Conservation (phyloP, 2,888 invertebrate species). For the Apocheima hispidaria region DNA sequence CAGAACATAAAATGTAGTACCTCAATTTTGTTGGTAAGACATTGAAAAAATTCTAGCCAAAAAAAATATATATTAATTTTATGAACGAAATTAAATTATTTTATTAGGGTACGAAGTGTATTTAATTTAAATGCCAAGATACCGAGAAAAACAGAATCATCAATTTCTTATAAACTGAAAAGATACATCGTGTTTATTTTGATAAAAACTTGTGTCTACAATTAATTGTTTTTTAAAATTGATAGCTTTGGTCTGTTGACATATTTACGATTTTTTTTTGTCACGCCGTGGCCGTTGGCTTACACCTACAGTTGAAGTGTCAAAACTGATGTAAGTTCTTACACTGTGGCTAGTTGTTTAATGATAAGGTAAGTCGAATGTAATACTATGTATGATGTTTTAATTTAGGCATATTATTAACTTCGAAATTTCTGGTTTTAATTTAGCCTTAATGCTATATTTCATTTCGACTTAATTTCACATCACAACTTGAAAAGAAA, state of each 20-base stretch:
- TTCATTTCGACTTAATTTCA: too few species aligned
- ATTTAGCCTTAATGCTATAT: too few species aligned
- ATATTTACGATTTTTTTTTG: slow-evolving; percentile 42
- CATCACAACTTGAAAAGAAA: too few species aligned
- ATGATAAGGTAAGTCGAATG: slow-evolving; percentile 18
- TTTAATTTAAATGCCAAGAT: slow-evolving; percentile 9
- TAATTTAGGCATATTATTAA: neutral
- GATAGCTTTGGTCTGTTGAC: slow-evolving; percentile 41
- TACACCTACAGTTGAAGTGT: slow-evolving; percentile 32
- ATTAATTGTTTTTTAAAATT: slow-evolving; percentile 44
- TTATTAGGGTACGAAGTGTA: too few species aligned
- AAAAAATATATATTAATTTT: too few species aligned
- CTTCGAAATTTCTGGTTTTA: too few species aligned
- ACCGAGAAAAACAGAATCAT: slow-evolving; percentile 28
- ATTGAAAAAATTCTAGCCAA: too few species aligned
- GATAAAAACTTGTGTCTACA: slow-evolving; percentile 32
- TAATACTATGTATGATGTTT: neutral
- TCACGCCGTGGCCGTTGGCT: slow-evolving; percentile 34
- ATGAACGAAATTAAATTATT: too few species aligned
- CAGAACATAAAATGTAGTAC: slow-evolving; percentile 22
- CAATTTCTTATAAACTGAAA: slow-evolving; percentile 32
- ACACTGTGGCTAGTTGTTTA: slow-evolving; percentile 27
- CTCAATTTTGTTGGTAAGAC: too few species aligned
- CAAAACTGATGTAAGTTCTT: slow-evolving; percentile 37
- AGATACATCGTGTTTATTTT: slow-evolving; percentile 32